phyloP scores from a whole-genome alignment of 2,797 vertebrate species.

The Pseudocheirus occidentalis region DNA sequence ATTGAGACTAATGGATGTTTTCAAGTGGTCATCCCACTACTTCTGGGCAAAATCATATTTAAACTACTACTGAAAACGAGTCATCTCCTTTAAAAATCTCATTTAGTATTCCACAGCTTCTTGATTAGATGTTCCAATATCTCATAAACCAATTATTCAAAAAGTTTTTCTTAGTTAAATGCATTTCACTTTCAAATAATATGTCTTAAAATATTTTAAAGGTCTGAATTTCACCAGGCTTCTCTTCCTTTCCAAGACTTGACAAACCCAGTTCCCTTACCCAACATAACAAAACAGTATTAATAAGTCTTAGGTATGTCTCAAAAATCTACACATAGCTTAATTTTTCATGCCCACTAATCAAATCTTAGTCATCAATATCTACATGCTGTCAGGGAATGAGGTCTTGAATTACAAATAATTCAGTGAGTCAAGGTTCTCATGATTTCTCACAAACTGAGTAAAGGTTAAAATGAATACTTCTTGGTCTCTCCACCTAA shows the following conservation, averaged over 20 bases:
- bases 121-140: neutral
- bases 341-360: neutral
- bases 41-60: slow-evolving; percentile 4
- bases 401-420: neutral
- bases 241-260: slow-evolving; percentile 11
- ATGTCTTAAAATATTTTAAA: neutral
- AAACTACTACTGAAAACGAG: slow-evolving; percentile 8
- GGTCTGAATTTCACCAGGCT: neutral
- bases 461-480: neutral
- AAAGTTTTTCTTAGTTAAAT: neutral
- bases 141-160: neutral
- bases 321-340: slow-evolving; percentile 2
- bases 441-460: neutral
- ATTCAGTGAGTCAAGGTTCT: neutral
- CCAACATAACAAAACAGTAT: neutral
- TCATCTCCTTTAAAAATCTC: slow-evolving; percentile 1
- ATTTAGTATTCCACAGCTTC: neutral
- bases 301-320: neutral
- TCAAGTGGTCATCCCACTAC: neutral
- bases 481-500: neutral
- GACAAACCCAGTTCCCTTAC: neutral
- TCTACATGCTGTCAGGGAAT: slow-evolving; percentile 3
- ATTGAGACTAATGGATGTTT: neutral
- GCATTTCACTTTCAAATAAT: neutral
- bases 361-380: neutral